phyloP scores from a whole-genome alignment of 92 coral and sea anemone species.

The Actinostola sp. region DNA sequence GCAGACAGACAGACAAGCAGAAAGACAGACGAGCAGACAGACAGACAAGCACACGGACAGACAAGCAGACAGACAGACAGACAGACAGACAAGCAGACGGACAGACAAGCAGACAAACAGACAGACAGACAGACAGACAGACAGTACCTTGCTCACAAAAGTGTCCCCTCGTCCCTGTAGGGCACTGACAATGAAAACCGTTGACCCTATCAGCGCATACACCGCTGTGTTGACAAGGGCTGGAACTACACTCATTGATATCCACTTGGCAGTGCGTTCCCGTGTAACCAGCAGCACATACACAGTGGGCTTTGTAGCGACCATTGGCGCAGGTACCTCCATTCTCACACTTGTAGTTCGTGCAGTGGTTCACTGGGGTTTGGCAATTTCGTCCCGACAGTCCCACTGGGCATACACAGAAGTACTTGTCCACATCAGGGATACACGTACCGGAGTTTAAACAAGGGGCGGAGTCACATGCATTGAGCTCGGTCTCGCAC shows the following conservation, averaged over 20 bases:
- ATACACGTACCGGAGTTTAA: constrained; percentile 79
- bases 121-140: background rate
- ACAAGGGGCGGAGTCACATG: constrained; percentile 91
- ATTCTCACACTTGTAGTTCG: constrained; percentile 58
- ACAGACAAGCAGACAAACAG: background rate
- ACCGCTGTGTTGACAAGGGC: constrained; percentile 87
- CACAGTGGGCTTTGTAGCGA: constrained; percentile 61
- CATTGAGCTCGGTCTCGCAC: constrained; percentile 80
- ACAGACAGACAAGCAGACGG: background rate
- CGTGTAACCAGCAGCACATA: constrained; percentile 71
- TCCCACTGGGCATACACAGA: constrained; percentile 72
- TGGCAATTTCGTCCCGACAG: constrained; percentile 78
- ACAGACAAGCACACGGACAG: too few relatives aligned
- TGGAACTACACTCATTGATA: constrained; percentile 79
- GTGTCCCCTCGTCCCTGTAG: constrained; percentile 78
- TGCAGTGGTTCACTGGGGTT: constrained; percentile 74
- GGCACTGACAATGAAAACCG: constrained; percentile 75
- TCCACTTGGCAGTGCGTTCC: constrained; percentile 75
- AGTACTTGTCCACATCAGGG: constrained; percentile 53
- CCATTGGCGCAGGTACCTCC: constrained; percentile 85
- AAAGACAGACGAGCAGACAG: background rate
- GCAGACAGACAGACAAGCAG: background rate
- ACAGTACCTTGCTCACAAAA: constrained; percentile 83
- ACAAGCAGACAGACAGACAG: background rate
- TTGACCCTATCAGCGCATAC: constrained; percentile 72